phyloP scores from a whole-genome alignment of 2,888 invertebrate genomes.

The Lacanobia wlatinum region DNA sequence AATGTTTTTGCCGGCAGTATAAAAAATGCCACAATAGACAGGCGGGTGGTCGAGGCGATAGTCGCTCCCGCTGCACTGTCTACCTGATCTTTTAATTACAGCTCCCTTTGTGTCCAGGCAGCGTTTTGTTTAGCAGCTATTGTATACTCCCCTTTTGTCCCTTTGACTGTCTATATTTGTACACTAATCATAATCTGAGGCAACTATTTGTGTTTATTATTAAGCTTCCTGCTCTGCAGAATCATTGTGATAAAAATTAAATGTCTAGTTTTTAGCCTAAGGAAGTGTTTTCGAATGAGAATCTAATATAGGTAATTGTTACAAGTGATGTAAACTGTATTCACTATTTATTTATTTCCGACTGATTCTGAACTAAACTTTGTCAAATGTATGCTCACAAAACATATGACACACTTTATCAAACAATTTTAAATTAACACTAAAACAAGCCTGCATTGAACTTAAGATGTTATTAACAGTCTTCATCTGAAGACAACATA shows the following conservation, averaged over 20 bases:
- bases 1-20: slow-evolving; percentile 52
- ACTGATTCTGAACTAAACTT: neutral
- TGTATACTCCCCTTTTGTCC: slow-evolving; percentile 61
- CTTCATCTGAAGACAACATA: neutral
- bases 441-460: too few relatives aligned
- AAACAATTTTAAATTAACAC: too few relatives aligned
- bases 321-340: neutral
- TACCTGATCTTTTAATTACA: slow-evolving; percentile 85
- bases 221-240: neutral
- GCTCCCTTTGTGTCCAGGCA: slow-evolving; percentile 72
- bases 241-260: neutral
- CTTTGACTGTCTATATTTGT: slow-evolving; percentile 59
- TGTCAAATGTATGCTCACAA: too few relatives aligned
- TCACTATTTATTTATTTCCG: neutral
- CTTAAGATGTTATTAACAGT: too few relatives aligned
- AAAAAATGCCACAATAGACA: slow-evolving; percentile 67
- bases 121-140: slow-evolving; percentile 70
- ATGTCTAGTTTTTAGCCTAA: neutral
- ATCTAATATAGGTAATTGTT: neutral
- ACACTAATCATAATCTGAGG: slow-evolving; percentile 49
- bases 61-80: slow-evolving; percentile 65
- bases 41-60: slow-evolving; percentile 69
- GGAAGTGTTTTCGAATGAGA: neutral
- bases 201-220: slow-evolving; percentile 18
- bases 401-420: neutral